These are phyloP conservation scores for Amblyraja radiata DNA, from an alignment of 2,797 vertebrate species.

Conservation along the genomic window DNA sequence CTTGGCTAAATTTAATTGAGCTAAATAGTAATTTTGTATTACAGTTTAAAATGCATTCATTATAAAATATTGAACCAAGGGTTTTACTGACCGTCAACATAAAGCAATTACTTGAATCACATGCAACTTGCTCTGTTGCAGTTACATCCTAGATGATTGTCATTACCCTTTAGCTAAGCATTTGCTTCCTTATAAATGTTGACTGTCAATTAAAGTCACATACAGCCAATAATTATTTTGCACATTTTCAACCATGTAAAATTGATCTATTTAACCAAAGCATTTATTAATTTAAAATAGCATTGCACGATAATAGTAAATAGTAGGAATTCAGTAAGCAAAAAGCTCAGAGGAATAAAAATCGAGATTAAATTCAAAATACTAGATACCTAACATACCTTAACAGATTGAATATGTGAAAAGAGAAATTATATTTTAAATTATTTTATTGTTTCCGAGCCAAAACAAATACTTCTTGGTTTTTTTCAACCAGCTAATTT, in stretches of 20 bases:
- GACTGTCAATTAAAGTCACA: constrained; percentile 19
- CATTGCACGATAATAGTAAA: neutral
- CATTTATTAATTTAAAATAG: constrained; percentile 8
- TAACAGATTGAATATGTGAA: neutral
- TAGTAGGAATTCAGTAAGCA: neutral
- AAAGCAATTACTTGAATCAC: constrained; percentile 10
- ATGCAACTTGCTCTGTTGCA: neutral
- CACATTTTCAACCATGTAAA: constrained; percentile 1
- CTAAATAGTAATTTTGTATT: neutral
- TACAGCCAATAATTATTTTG: neutral
- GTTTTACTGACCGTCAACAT: constrained; percentile 14
- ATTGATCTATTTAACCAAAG: neutral
- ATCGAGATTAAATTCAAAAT: neutral
- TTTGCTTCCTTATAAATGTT: constrained; percentile 18
- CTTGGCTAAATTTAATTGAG: neutral
- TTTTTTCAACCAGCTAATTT: neutral
- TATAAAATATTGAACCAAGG: constrained; percentile 22
- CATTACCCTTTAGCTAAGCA: constrained; percentile 3
- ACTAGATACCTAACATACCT: neutral
- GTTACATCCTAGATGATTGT: neutral
- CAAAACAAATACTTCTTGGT: neutral
- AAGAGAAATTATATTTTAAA: neutral
- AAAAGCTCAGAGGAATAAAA: neutral
- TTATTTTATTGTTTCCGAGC: neutral
- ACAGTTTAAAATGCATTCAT: neutral